Percentiles rank a stretch among this genome's conserved stretches.
phyloP scores from a whole-genome alignment of 1,140 invertebrate genomes.

The Hyles vespertilio region DNA sequence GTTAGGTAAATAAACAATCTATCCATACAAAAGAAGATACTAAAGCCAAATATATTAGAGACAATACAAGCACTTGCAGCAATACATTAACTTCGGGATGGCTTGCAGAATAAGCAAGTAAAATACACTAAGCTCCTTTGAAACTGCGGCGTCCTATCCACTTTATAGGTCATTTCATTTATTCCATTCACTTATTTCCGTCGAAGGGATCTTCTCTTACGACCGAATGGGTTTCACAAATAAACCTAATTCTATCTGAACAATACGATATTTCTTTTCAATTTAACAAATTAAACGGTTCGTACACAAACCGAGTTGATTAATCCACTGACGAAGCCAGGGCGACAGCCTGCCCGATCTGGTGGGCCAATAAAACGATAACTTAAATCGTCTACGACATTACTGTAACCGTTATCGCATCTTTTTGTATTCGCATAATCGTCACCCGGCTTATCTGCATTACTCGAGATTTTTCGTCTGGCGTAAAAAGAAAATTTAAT shows the following conservation, averaged over 20 bases:
- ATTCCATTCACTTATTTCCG: conserved; percentile 64
- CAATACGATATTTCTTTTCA: conserved; percentile 65
- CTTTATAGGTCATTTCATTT: conserved; percentile 64
- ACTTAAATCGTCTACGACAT: background rate
- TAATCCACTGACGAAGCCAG: conserved; percentile 16
- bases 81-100: conserved; percentile 6
- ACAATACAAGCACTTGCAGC: background rate
- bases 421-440: background rate
- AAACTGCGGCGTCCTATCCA: conserved; percentile 45
- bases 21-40: too few species aligned
- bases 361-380: background rate
- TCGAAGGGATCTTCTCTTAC: conserved; percentile 52
- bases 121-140: conserved; percentile 35
- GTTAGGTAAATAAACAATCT: too few species aligned
- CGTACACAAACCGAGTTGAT: conserved; percentile 20
- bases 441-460: too few species aligned
- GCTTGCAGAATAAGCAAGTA: conserved; percentile 25
- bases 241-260: conserved; percentile 56
- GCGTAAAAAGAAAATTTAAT: too few species aligned
- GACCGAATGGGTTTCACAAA: conserved; percentile 57
- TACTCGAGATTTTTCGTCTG: too few species aligned
- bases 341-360: background rate
- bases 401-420: background rate
- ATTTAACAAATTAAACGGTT: conserved; percentile 64
- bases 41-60: too few species aligned